A percentile compares a stretch with the other conserved stretches of the same genome.
These are phyloP conservation scores for Athalia cordata DNA, from an alignment of 2,888 invertebrate species.

Conservation along the genomic window DNA sequence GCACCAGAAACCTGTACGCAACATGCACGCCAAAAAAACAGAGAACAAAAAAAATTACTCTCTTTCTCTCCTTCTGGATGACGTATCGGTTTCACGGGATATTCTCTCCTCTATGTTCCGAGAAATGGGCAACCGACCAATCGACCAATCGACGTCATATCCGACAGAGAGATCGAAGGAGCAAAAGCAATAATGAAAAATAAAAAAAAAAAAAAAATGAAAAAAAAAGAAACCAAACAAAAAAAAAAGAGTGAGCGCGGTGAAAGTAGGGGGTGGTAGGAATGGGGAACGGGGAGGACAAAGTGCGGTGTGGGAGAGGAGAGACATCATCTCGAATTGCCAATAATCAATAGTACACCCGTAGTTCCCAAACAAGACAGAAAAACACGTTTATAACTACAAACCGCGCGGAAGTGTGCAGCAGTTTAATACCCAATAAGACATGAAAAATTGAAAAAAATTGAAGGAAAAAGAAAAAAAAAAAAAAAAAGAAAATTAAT, in stretches of 20 bases:
- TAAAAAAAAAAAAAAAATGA: not conserved
- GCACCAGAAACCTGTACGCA: not conserved
- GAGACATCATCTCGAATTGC: slow-evolving; percentile 61
- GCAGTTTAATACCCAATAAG: not conserved
- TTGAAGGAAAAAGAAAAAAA: not conserved
- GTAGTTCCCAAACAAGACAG: slow-evolving; percentile 54
- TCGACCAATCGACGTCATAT: slow-evolving; percentile 40
- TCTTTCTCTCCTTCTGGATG: not conserved
- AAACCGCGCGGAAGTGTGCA: not conserved
- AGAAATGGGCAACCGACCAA: slow-evolving; percentile 42
- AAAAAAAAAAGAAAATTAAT: not conserved
- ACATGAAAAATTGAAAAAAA: slow-evolving; percentile 7
- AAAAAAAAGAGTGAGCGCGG: not conserved
- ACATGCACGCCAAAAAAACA: slow-evolving; percentile 1
- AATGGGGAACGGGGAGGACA: not conserved
- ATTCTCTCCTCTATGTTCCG: slow-evolving; percentile 16
- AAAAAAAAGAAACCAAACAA: not conserved
- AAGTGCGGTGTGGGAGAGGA: slow-evolving; percentile 47
- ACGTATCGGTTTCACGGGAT: not conserved
- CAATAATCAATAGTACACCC: slow-evolving; percentile 61
- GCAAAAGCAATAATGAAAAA: not conserved
- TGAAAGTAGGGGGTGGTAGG: not conserved
- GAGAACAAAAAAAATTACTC: not conserved
- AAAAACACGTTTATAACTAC: slow-evolving; percentile 35
- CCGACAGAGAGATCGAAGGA: slow-evolving; percentile 21